A percentile compares a stretch with the other conserved stretches of the same genome.
These are phyloP conservation scores for Burhinus bistriatus DNA, from an alignment of 2,113 vertebrate species.

Conservation along the genomic window DNA sequence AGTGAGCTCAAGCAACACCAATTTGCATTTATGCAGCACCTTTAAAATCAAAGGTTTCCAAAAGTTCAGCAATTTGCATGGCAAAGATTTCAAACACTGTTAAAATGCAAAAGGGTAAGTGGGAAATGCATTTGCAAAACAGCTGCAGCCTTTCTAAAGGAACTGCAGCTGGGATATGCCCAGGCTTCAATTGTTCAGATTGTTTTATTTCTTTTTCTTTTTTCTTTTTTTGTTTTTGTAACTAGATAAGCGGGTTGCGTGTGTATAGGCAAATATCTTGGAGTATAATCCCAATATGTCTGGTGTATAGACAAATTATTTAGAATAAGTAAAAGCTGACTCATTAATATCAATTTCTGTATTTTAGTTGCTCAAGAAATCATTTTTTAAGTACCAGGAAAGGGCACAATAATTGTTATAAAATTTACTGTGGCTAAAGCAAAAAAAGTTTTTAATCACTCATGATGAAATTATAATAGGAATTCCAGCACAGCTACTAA, in stretches of 20 bases:
- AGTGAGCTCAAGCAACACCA: not conserved
- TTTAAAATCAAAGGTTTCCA: not conserved
- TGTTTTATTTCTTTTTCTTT: not conserved
- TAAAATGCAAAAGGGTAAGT: not conserved
- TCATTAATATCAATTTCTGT: not conserved
- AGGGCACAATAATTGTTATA: not conserved
- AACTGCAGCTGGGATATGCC: not conserved
- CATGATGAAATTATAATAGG: not conserved
- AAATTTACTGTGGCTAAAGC: not conserved
- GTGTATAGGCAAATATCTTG: not conserved
- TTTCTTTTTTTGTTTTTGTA: not conserved
- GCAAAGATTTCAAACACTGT: not conserved
- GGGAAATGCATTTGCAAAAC: not conserved
- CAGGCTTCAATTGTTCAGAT: not conserved
- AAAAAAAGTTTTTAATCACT: not conserved
- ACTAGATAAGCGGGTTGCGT: not conserved
- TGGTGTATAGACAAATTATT: not conserved
- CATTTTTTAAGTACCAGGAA: not conserved
- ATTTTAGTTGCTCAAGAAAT: not conserved
- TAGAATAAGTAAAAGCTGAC: not conserved
- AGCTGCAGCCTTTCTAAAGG: not conserved
- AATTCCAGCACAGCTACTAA: not conserved
- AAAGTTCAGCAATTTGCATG: not conserved
- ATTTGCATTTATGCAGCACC: not conserved
- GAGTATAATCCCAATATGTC: not conserved